Conservation (phyloP, 2,888 invertebrate genomes). For the Sinohyriopsis cumingii region DNA sequence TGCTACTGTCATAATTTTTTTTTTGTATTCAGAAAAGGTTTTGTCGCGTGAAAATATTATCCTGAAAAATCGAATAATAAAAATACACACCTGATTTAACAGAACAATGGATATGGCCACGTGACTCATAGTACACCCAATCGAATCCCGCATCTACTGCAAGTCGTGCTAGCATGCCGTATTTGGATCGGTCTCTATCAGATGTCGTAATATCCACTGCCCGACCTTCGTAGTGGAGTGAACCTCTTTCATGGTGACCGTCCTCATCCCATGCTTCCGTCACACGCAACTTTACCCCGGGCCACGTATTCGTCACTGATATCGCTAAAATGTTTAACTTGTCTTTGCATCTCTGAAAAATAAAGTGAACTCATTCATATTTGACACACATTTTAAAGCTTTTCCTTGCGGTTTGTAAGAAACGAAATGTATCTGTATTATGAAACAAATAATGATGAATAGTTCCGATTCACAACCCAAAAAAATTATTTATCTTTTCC, state of each 20-base stretch:
- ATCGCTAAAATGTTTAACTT: conserved; percentile 94
- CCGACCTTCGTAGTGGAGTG: conserved; percentile 96
- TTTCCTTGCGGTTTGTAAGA: no score
- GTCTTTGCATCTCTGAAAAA: conserved; percentile 92
- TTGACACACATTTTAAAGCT: no score
- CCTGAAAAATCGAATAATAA: no score
- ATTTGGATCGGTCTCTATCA: conserved; percentile 92
- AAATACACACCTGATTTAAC: conserved; percentile 90
- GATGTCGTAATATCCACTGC: conserved; percentile 97
- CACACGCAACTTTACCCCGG: conserved; percentile 91
- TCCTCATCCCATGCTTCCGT: conserved; percentile 96
- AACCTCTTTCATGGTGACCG: conserved; percentile 83
- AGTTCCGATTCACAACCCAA: no score
- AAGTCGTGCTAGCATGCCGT: conserved; percentile 94
- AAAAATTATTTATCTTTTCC: no score
- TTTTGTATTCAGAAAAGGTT: no score
- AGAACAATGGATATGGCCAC: conserved; percentile 96
- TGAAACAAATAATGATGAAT: no score
- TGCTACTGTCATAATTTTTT: no score
- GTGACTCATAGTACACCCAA: conserved; percentile 97
- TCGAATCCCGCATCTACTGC: conserved; percentile 98
- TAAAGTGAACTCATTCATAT: background rate
- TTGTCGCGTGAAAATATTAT: no score
- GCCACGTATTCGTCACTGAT: conserved; percentile 98
- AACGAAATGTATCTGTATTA: no score